Evolutionary conservation across 92 coral and sea anemone genomes (phyloP).

Genomic region (Montipora capitata): DNA sequence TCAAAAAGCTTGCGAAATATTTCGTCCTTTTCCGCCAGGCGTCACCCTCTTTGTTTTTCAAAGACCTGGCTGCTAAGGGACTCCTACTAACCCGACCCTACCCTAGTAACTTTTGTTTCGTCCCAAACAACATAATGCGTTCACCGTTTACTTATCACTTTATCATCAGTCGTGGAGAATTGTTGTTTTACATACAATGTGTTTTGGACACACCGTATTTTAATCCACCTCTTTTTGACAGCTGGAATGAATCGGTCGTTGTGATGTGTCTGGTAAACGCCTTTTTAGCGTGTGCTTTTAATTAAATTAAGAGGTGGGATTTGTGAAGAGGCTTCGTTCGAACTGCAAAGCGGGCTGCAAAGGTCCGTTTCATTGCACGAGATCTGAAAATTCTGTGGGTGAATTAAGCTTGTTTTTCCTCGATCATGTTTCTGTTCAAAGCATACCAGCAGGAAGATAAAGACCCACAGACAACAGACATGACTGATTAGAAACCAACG

Average conservation of each 20-base stretch:
- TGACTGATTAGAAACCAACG: not conserved
- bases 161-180: not conserved
- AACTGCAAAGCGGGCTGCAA: no score
- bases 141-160: not conserved
- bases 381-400: not conserved
- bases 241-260: constrained; percentile 33
- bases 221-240: constrained; percentile 46
- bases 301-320: not conserved
- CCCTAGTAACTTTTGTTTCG: not conserved
- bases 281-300: constrained; percentile 7
- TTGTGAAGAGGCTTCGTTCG: not conserved
- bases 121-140: constrained; percentile 18
- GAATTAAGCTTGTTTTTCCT: not conserved
- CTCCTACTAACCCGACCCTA: not conserved
- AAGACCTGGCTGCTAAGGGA: constrained; percentile 40
- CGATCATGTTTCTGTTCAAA: constrained; percentile 18
- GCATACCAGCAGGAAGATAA: not conserved
- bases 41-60: not conserved
- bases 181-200: constrained; percentile 3
- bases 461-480: not conserved
- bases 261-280: constrained; percentile 23
- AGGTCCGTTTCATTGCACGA: no score
- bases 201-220: constrained; percentile 10
- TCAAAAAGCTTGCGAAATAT: no score
- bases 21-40: constrained; percentile 21